Evolutionary conservation across 2,888 invertebrate genomes (phyloP), one percentile per base, ranked within the genome.

Genomic region (Nymphalis polychloros): DNA sequence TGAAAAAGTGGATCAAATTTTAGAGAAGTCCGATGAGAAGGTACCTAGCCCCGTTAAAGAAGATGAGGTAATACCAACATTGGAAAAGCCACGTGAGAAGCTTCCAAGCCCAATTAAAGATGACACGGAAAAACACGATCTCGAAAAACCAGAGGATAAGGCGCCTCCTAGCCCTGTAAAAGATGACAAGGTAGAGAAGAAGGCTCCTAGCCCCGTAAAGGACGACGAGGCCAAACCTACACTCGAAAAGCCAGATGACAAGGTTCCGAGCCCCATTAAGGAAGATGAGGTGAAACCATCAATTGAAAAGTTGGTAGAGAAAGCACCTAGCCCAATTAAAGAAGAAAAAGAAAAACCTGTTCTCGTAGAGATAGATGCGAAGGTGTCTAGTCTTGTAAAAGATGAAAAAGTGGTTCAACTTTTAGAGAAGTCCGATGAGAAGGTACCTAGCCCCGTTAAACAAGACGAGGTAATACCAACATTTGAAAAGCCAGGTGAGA

Each of bases 341-440:
- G 55, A 60, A 0, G 6, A 10, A 2, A 52, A 53, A n/a, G 70
- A 67, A 10, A 35, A 7, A 35, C 49, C 59, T 16, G 27, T 47
- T 2, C 23, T 48, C 0, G 50, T 5, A 23, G 5, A 55, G n/a
- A 46, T 63, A 17, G 63, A 53, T 0, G 70, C 71, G 0, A 70
- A 73, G 23, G 46, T n/a, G 6, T 19, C 69, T 0, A 75, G 72
- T 41, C 67, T 69, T 2, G 35, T 66, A 0, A 55, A 73, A 23
- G 65, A 46, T 0, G 64, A 66, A 10, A 69, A 77, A 0, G 70
- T 65, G 6, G 50, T 23, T 31, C 59, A 20, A 48, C 75, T 48
- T 5, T 23, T 17, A 8, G 61, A 49, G n/a, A 62, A 62, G 35
- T 20, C 19, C 7, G 55, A 47, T 6, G 53, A 3, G 19, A 69